Evolutionary conservation across 1,140 invertebrate genomes (phyloP).

Genomic region (Campoletis sonorensis): DNA sequence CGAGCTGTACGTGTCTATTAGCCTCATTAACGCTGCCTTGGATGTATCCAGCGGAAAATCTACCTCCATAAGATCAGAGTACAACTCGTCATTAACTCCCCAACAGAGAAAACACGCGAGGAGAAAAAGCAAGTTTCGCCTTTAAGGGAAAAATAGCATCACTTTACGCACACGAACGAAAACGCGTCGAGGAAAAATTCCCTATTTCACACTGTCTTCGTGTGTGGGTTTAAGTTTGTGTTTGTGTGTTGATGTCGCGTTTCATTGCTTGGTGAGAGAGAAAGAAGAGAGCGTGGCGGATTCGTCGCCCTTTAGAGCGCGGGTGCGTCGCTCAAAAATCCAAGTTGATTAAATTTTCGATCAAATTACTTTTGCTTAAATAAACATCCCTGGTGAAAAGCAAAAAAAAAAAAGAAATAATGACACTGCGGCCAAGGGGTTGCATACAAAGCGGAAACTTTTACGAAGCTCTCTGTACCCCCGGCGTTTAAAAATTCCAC

Average conservation of each 20-base stretch:
- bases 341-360: conserved; percentile 78
- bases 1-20: conserved; percentile 73
- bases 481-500: conserved; percentile 65
- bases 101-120: conserved; percentile 5
- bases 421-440: background rate
- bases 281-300: conserved; percentile 60
- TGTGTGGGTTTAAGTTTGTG: background rate
- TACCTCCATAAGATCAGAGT: conserved; percentile 11
- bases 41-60: conserved; percentile 8
- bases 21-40: conserved; percentile 64
- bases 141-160: background rate
- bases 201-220: conserved; percentile 15
- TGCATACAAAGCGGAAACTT: conserved; percentile 32
- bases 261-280: conserved; percentile 64
- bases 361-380: conserved; percentile 77
- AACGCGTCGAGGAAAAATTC: conserved; percentile 40
- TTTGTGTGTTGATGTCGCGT: conserved; percentile 48
- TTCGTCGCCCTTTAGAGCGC: conserved; percentile 69
- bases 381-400: conserved; percentile 66
- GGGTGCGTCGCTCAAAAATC: conserved; percentile 71
- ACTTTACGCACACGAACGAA: conserved; percentile 7
- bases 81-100: conserved; percentile 19
- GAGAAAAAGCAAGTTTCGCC: background rate
- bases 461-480: conserved; percentile 51
- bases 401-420: conserved; percentile 15